phyloP scores from a whole-genome alignment of 2,797 vertebrate species.

The Hippoglossus hippoglossus region DNA sequence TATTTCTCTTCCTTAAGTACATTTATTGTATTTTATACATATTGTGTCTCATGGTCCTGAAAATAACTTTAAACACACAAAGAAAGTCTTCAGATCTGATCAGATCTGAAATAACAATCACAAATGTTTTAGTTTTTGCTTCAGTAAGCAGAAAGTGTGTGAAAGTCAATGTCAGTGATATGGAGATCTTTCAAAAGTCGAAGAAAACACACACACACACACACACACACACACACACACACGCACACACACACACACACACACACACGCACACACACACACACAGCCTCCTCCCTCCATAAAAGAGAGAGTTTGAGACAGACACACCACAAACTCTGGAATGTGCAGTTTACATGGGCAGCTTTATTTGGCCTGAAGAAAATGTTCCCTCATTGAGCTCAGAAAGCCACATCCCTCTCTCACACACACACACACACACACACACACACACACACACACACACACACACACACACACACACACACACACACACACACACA shows the following conservation, averaged over 20 bases:
- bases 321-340: slow-evolving; percentile 72
- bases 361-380: slow-evolving; percentile 75
- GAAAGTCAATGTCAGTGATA: slow-evolving; percentile 11
- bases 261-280: slow-evolving; percentile 22
- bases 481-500: too few species aligned
- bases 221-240: slow-evolving; percentile 18
- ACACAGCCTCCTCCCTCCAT: slow-evolving; percentile 40
- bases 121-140: background rate
- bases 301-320: slow-evolving; percentile 55
- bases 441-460: slow-evolving; percentile 19
- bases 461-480: slow-evolving; percentile 4
- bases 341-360: slow-evolving; percentile 78
- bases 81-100: too few species aligned
- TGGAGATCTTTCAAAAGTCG: slow-evolving; percentile 3
- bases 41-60: too few species aligned
- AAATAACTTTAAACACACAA: too few species aligned
- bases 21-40: too few species aligned
- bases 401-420: slow-evolving; percentile 71
- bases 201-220: slow-evolving; percentile 6
- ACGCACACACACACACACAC: slow-evolving; percentile 6
- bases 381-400: slow-evolving; percentile 67
- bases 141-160: slow-evolving; percentile 24
- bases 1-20: too few species aligned
- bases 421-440: slow-evolving; percentile 21
- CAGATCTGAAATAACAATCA: too few species aligned